Percentiles rank a stretch among this genome's conserved stretches.
These are phyloP conservation scores for Pachypeltis micranthus DNA, from an alignment of 1,140 invertebrate species.

Conservation along the genomic window DNA sequence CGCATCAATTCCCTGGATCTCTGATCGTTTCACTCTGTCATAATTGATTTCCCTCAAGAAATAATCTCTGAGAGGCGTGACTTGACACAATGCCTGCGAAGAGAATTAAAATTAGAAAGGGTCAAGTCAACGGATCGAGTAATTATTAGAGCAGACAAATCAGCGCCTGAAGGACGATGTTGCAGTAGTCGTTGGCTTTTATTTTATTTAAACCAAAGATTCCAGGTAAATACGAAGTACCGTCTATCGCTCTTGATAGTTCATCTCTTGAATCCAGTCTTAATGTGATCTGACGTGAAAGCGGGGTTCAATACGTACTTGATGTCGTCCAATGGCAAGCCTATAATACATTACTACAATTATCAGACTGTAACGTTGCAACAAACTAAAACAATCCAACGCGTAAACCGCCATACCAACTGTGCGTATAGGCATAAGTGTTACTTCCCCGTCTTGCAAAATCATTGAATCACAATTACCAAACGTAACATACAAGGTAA, in stretches of 20 bases:
- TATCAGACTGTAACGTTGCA: too few species aligned
- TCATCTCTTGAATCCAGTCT: slow-evolving; percentile 73
- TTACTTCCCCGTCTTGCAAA: slow-evolving; percentile 82
- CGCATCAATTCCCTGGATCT: slow-evolving; percentile 93
- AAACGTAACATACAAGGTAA: too few species aligned
- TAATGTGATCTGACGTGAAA: slow-evolving; percentile 73
- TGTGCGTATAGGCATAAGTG: slow-evolving; percentile 98
- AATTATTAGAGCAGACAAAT: not conserved
- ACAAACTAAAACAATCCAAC: not conserved
- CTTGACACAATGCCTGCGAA: slow-evolving; percentile 81
- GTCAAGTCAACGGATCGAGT: not conserved
- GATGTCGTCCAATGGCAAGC: slow-evolving; percentile 97
- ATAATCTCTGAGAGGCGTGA: slow-evolving; percentile 85
- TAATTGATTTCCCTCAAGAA: slow-evolving; percentile 93
- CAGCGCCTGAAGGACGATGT: slow-evolving; percentile 86
- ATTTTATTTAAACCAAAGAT: slow-evolving; percentile 98
- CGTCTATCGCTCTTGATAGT: slow-evolving; percentile 89
- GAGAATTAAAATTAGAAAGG: not conserved
- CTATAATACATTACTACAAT: slow-evolving; percentile 41
- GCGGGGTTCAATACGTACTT: slow-evolving; percentile 98
- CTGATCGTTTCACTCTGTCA: slow-evolving; percentile 68
- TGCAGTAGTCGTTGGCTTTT: slow-evolving; percentile 98
- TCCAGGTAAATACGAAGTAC: slow-evolving; percentile 89
- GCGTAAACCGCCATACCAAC: slow-evolving; percentile 79
- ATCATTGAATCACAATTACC: too few species aligned